Evolutionary conservation across 1,140 invertebrate species (phyloP), one percentile per base, ranked within the genome.

Genomic region (Brachionus sp.): DNA sequence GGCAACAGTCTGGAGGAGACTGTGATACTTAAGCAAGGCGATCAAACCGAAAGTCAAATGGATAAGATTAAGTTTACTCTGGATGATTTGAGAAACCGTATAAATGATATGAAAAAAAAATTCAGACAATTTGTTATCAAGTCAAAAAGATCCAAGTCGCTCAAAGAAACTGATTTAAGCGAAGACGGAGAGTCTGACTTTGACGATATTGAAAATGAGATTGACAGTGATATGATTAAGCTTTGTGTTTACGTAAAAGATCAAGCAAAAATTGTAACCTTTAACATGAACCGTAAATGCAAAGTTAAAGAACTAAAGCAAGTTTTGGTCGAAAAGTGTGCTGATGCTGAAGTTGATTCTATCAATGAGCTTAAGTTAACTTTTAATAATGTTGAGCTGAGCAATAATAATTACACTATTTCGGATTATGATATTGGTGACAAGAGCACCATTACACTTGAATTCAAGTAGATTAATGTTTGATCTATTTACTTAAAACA

Each of bases 21-120:
- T 39, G 46, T 66, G 12, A 25, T 80, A 12, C 19, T 57, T 7
- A 66, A 57, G 7, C 44, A 53, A 29, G 16, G 33, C 23, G 77
- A 80, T 10, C n/a, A 23, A 12, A 62, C 25, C 10, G 77, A 80
- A 80, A 80, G 77, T 44, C 77, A 80, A 29, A 80, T 80, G 77
- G 77, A 80, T 37, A 80, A 80, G 23, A 80, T 80, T 42, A 80
- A 80, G 23, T 80, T 35, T 35, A 80, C 77, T 6, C 25, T 80
- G 25, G 77, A 80, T 35, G 77, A 80, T 39, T 62, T 80, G 33
- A 80, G 77, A 64, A 57, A 9, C 29, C n/a, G 77, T 9, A 80
- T 80, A 64, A 80, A 80, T 25, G 77, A 80, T 57, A 80, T 80
- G 77, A 37, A 33, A 25, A 80, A 80, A 35, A 80, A 66, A 44